Conservation (phyloP, 2,797 vertebrate genomes). For the Tenualosa thibaudeaui region DNA sequence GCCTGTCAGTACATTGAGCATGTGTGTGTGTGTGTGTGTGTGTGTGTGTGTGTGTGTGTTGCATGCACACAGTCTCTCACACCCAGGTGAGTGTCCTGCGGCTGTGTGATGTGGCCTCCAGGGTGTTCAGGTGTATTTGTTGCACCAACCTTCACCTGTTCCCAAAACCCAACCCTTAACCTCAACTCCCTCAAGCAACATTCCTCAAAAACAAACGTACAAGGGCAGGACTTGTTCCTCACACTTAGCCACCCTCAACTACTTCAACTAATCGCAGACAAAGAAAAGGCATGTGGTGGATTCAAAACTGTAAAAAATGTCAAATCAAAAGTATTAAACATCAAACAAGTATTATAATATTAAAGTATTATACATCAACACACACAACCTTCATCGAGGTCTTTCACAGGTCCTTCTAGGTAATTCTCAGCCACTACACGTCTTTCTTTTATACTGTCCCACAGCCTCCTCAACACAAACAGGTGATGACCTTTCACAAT, state of each 20-base stretch:
- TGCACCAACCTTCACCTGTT: background rate
- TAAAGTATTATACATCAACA: too few species aligned
- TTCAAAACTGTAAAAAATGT: too few species aligned
- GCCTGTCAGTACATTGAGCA: background rate
- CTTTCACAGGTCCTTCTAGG: too few species aligned
- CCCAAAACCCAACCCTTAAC: background rate
- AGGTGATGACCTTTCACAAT: background rate
- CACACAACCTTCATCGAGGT: too few species aligned
- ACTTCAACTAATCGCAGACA: background rate
- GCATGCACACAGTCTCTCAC: background rate
- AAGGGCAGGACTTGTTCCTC: background rate
- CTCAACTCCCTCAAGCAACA: background rate
- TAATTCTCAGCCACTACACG: too few species aligned
- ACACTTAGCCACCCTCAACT: background rate
- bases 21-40: background rate
- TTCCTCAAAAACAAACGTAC: background rate
- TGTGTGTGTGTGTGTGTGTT: slow-evolving; percentile 15
- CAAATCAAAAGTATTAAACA: too few species aligned
- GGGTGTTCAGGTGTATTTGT: slow-evolving; percentile 2
- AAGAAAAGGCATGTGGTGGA: too few species aligned
- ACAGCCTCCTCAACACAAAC: background rate
- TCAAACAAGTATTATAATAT: too few species aligned
- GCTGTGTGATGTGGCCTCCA: background rate
- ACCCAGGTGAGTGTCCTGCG: slow-evolving; percentile 5
- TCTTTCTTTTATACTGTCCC: too few species aligned